A percentile compares a stretch with the other conserved stretches of the same genome.
phyloP scores from a whole-genome alignment of 2,797 vertebrate genomes.

The Cetoscarus ocellatus region DNA sequence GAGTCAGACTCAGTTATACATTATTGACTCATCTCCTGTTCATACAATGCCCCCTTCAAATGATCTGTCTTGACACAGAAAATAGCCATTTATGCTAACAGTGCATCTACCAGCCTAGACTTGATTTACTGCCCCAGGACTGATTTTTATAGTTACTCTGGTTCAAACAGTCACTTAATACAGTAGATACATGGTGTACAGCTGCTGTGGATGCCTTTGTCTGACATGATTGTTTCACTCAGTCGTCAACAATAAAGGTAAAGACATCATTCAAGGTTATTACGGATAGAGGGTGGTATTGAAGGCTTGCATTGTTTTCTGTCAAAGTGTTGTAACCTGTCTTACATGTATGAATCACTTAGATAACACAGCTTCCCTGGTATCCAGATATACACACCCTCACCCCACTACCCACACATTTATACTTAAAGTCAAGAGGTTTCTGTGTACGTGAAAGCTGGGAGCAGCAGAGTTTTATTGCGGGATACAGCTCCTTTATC shows the following conservation, averaged over 20 bases:
- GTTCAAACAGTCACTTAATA: constrained; percentile 45
- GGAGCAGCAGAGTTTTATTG: constrained; percentile 65
- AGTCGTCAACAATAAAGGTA: constrained; percentile 54
- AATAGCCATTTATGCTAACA: constrained; percentile 59
- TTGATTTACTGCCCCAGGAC: constrained; percentile 56
- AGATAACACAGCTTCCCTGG: constrained; percentile 40
- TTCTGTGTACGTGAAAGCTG: constrained; percentile 30
- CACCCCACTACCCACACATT: constrained; percentile 6
- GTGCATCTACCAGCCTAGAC: constrained; percentile 56
- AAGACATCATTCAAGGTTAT: constrained; percentile 32
- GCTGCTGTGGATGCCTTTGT: constrained; percentile 36
- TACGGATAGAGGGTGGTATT: constrained; percentile 13
- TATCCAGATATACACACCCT: constrained; percentile 28
- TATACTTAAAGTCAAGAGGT: constrained; percentile 22
- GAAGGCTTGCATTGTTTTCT: constrained; percentile 32
- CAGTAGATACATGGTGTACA: constrained; percentile 27
- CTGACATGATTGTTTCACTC: constrained; percentile 61
- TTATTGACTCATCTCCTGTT: constrained; percentile 50
- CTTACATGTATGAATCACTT: constrained; percentile 62
- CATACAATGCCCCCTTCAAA: constrained; percentile 21
- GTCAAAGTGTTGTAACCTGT: constrained; percentile 61
- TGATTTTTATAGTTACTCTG: constrained; percentile 40
- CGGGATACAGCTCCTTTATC: constrained; percentile 61
- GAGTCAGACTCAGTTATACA: constrained; percentile 55
- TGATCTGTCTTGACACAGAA: constrained; percentile 43